A percentile compares a stretch with the other conserved stretches of the same genome.
Evolutionary conservation across 2,797 vertebrate species (phyloP).

Genomic region (Hirundo rustica): DNA sequence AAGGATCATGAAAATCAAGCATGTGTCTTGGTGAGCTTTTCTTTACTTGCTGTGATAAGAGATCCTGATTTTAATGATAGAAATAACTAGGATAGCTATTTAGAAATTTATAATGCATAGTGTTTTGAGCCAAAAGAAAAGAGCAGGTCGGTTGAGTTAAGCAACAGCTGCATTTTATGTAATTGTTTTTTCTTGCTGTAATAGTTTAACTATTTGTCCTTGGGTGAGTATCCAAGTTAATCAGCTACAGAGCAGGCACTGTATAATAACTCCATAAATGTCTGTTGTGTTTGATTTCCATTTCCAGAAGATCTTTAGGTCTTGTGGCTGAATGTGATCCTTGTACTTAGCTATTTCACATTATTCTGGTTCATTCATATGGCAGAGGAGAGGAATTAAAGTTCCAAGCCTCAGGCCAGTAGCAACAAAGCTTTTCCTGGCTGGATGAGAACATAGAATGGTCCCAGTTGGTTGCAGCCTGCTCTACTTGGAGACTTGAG

Average conservation of each 20-base stretch:
- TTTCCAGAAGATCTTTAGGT: not conserved
- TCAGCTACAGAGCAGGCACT: constrained; percentile 3
- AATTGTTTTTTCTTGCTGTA: not conserved
- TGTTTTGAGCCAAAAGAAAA: not conserved
- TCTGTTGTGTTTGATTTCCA: not conserved
- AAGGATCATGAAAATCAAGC: not conserved
- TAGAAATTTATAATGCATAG: not conserved
- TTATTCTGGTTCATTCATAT: not conserved
- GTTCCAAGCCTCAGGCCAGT: not conserved
- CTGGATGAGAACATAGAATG: not conserved
- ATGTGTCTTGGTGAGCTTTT: not conserved
- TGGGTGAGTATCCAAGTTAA: constrained; percentile 19
- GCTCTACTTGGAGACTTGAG: not conserved
- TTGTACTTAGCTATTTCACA: not conserved
- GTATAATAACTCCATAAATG: not conserved
- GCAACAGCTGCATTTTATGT: not conserved
- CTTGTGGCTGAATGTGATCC: not conserved
- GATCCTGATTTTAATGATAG: not conserved
- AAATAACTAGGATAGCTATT: not conserved
- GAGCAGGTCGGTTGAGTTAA: not conserved
- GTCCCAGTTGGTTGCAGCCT: not conserved
- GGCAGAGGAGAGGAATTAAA: not conserved
- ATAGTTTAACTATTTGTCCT: constrained; percentile 38
- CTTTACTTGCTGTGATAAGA: not conserved
- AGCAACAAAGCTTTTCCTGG: not conserved